These are phyloP conservation scores for Cichladusa arquata DNA, from an alignment of 2,113 vertebrate species.

Conservation along the genomic window DNA sequence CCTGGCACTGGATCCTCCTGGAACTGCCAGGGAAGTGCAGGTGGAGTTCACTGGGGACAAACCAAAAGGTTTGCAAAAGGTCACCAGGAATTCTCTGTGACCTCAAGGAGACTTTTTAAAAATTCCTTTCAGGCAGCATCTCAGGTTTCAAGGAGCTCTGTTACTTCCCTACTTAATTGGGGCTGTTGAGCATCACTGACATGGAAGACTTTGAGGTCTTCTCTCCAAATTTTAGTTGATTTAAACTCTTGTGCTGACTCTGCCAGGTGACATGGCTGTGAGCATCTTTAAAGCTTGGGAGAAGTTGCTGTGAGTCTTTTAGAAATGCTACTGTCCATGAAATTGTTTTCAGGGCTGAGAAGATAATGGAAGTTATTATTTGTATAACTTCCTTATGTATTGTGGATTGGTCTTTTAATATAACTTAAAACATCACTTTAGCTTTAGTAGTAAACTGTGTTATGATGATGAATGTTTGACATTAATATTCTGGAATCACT, in stretches of 20 bases:
- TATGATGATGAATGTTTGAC: not conserved
- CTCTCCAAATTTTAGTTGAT: not conserved
- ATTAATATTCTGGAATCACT: not conserved
- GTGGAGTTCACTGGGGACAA: not conserved
- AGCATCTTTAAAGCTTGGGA: not conserved
- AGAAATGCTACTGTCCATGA: not conserved
- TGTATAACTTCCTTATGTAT: not conserved
- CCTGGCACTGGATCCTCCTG: fast-evolving
- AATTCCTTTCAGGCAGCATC: not conserved
- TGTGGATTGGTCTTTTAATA: not conserved
- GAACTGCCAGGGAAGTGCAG: not conserved
- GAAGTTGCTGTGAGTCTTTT: not conserved
- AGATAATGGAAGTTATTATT: not conserved
- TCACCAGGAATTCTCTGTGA: not conserved
- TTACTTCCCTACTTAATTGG: not conserved
- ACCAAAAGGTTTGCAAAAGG: not conserved
- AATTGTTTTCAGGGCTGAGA: not conserved
- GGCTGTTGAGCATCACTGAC: not conserved
- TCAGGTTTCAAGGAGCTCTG: not conserved
- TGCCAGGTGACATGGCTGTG: not conserved
- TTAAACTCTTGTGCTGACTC: not conserved
- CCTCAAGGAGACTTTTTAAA: not conserved
- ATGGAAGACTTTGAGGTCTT: not conserved
- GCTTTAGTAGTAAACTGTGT: not conserved
- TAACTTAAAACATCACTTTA: not conserved